Evolutionary conservation across 1,140 invertebrate genomes (phyloP).

Genomic region (Euura saliciscinereae): DNA sequence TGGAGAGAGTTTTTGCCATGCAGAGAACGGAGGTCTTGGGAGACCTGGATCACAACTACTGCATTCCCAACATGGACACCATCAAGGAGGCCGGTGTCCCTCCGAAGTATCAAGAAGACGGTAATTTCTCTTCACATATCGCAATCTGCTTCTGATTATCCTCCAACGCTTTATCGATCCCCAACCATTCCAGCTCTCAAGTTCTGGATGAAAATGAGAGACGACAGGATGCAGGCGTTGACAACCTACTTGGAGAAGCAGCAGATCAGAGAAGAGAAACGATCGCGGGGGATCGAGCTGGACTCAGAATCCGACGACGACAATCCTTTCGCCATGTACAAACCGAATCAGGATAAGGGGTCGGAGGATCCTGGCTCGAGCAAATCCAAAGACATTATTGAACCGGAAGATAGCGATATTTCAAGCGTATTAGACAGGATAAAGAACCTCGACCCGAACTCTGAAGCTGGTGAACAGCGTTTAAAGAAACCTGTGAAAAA

Average conservation of each 20-base stretch:
- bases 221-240: slow-evolving; percentile 40
- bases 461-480: neutral
- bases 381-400: neutral
- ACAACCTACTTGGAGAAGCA: slow-evolving; percentile 46
- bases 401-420: slow-evolving; percentile 22
- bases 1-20: slow-evolving; percentile 59
- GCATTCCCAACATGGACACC: slow-evolving; percentile 42
- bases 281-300: slow-evolving; percentile 37
- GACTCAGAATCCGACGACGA: slow-evolving; percentile 49
- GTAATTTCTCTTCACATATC: slow-evolving; percentile 27
- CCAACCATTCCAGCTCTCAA: slow-evolving; percentile 36
- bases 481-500: slow-evolving; percentile 7
- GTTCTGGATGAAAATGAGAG: slow-evolving; percentile 40
- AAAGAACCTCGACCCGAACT: neutral
- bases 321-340: slow-evolving; percentile 39
- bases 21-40: slow-evolving; percentile 46
- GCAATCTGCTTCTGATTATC: slow-evolving; percentile 9
- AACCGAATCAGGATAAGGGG: slow-evolving; percentile 23
- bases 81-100: slow-evolving; percentile 46
- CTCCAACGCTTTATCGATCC: neutral
- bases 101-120: slow-evolving; percentile 42
- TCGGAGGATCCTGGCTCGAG: neutral
- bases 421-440: neutral
- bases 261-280: slow-evolving; percentile 40
- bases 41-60: slow-evolving; percentile 36